Conservation (phyloP, 2,113 vertebrate genomes). For the Phrynosoma platyrhinos region DNA sequence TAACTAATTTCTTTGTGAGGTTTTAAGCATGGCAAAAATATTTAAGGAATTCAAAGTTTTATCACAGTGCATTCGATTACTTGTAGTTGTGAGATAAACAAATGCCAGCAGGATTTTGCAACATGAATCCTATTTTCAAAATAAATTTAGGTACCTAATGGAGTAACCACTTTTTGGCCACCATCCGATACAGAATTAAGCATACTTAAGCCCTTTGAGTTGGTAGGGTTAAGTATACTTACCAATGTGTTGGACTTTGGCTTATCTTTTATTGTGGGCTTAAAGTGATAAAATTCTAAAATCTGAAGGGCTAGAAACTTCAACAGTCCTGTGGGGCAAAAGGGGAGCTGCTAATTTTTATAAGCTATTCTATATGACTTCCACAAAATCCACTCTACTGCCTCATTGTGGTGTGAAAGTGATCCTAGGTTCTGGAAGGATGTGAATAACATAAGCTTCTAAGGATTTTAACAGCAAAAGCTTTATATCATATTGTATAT, state of each 20-base stretch:
- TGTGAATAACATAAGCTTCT: no score
- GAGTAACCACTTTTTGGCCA: neutral
- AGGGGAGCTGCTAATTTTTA: no score
- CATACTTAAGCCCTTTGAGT: neutral
- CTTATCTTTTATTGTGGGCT: neutral
- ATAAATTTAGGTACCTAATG: neutral
- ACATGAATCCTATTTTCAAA: conserved; percentile 5
- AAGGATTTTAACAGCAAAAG: no score
- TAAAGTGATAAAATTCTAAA: neutral
- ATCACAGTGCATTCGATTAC: conserved; percentile 23
- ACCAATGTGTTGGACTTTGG: neutral
- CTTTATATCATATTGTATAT: no score
- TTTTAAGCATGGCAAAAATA: conserved; percentile 21
- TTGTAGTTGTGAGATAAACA: conserved; percentile 1
- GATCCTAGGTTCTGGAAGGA: no score
- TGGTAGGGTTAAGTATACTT: neutral
- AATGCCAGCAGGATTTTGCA: conserved; percentile 3
- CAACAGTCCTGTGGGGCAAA: no score
- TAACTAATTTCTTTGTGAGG: conserved; percentile 29
- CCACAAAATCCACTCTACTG: no score
- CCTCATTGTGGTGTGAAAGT: no score
- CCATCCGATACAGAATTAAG: neutral
- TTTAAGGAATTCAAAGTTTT: conserved; percentile 30
- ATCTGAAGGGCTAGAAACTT: neutral
- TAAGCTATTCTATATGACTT: no score